Evolutionary conservation across 64 coral and sea anemone species (phyloP), one percentile per base, ranked within the genome.

Genomic region (Pocillopora verrucosa): DNA sequence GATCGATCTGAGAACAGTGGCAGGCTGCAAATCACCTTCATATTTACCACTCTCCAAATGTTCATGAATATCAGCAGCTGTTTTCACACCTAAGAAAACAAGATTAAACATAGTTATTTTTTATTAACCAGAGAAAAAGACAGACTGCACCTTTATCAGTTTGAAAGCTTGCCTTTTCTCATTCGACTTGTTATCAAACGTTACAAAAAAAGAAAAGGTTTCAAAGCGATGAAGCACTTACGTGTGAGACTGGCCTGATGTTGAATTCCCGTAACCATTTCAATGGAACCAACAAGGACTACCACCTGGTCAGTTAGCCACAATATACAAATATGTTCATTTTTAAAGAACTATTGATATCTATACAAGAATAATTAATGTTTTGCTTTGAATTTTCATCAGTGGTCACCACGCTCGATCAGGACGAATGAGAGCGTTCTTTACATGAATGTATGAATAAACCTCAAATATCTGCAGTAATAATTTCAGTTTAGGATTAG

Each of bases 221-320:
- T 45, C 5, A 38, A 17, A 76, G 1, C n/a, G 14, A n/a, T 36
- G 7, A 34, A 9, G 30, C 1, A 74, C 90, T 86, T 61, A 92
- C 90, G 37, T 38, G 11, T 59, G 37, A 92, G 74, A 60, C 87
- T 17, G 61, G 83, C 90, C 37, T 92, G 90, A 34, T 86, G 75
- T 79, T 86, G 83, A 36, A 92, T 87, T 59, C 90, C 90, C n/a
- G 83, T 87, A 24, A 76, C 80, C 19, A n/a, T 77, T 58, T 92
- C 90, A 65, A 92, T 92, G 51, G 90, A 92, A 74, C 80, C 67
- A 3, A 92, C 14, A 12, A 92, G 30, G 2, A 45, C 56, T 9
- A 86, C 90, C 9, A 92, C 90, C 90, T 92, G 61, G 17, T 17
- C 2, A 65, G 13, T 51, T 63, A 60, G 9, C 26, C 10, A n/a